phyloP scores from a whole-genome alignment of 2,797 vertebrate genomes.

The Siniperca undulata region DNA sequence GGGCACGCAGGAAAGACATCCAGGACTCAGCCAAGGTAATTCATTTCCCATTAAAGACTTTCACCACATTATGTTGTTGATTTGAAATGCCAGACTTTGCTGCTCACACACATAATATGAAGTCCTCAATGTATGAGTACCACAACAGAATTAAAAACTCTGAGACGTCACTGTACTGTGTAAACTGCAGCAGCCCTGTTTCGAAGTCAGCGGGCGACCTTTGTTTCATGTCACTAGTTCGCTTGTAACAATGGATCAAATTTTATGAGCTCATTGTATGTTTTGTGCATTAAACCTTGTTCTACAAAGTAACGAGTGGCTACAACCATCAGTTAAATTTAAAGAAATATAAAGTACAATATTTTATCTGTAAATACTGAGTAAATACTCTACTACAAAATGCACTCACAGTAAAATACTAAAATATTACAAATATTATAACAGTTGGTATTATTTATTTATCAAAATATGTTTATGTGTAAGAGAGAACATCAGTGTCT shows the following conservation, averaged over 20 bases:
- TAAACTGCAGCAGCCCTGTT: neutral
- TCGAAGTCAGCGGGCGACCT: no score
- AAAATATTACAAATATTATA: neutral
- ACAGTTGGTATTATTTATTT: neutral
- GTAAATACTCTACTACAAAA: slow-evolving; percentile 1
- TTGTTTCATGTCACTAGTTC: neutral
- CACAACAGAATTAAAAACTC: neutral
- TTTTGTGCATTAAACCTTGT: neutral
- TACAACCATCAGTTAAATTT: neutral
- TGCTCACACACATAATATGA: neutral
- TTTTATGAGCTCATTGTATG: neutral
- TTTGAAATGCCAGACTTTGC: neutral
- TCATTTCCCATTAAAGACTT: neutral
- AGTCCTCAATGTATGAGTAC: neutral
- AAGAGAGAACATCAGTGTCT: neutral
- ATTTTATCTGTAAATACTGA: neutral
- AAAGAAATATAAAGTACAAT: neutral
- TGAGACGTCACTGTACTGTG: neutral
- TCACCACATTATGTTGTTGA: neutral
- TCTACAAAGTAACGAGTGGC: neutral
- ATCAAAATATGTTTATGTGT: neutral
- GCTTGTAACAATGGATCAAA: neutral
- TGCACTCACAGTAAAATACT: neutral
- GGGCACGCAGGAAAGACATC: slow-evolving; percentile 93
- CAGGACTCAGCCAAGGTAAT: slow-evolving; percentile 92